Percentiles rank a stretch among this genome's conserved stretches.
Conservation (phyloP, 2,113 vertebrate genomes). For the Cryptomyrus ogoouensis region DNA sequence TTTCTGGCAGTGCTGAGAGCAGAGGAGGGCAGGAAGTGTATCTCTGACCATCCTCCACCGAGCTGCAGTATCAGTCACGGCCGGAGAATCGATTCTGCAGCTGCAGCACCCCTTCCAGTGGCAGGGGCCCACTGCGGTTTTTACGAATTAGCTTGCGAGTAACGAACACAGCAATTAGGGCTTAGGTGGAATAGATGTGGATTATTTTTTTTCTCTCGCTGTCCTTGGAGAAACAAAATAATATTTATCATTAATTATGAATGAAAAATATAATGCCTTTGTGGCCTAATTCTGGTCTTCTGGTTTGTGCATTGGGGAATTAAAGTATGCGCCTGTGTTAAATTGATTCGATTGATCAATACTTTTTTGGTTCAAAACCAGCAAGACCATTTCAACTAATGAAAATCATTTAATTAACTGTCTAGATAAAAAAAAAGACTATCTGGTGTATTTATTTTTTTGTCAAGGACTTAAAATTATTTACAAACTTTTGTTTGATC, state of each 20-base stretch:
- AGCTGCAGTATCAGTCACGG: background rate
- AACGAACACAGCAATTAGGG: background rate
- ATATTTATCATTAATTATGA: background rate
- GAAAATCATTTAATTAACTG: slow-evolving; percentile 1
- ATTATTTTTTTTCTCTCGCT: background rate
- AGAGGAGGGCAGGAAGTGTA: background rate
- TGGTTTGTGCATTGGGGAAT: background rate
- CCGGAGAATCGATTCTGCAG: background rate
- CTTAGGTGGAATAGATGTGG: background rate
- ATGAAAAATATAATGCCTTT: slow-evolving; percentile 2
- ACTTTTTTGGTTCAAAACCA: slow-evolving; percentile 1
- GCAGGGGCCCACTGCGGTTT: background rate
- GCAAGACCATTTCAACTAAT: background rate
- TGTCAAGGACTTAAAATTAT: background rate
- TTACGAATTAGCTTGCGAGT: background rate
- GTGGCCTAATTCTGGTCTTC: background rate
- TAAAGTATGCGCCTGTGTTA: background rate
- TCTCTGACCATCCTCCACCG: background rate
- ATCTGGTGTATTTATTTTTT: background rate
- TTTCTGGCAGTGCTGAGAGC: background rate
- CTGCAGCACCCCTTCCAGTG: background rate
- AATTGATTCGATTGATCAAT: background rate
- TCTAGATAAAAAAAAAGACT: background rate
- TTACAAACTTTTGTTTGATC: background rate
- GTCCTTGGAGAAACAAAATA: background rate